These are phyloP conservation scores for Drosophila sucinea DNA, from an alignment of 1,140 invertebrate genomes.

Conservation along the genomic window DNA sequence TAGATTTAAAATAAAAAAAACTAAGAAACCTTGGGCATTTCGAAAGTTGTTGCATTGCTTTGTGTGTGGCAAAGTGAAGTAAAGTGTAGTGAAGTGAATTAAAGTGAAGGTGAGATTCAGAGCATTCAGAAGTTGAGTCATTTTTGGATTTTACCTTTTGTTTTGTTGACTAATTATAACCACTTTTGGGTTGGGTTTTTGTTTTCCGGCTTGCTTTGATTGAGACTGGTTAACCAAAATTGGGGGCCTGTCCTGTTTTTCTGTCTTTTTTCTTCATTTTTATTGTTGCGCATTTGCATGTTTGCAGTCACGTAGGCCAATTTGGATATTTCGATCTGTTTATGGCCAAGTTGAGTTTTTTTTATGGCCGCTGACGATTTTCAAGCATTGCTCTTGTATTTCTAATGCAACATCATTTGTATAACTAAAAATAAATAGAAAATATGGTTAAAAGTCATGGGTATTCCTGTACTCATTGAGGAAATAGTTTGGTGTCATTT, in stretches of 20 bases:
- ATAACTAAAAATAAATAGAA: too few species aligned
- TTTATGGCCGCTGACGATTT: neutral
- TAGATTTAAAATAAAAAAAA: neutral
- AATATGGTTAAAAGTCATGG: too few species aligned
- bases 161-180: conserved; percentile 34
- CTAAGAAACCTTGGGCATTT: conserved; percentile 59
- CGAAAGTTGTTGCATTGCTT: conserved; percentile 51
- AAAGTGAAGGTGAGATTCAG: conserved; percentile 42
- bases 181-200: conserved; percentile 29
- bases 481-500: too few species aligned
- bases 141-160: conserved; percentile 7
- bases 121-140: conserved; percentile 23
- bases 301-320: conserved; percentile 65
- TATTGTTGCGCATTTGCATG: conserved; percentile 9
- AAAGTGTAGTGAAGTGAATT: neutral
- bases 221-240: neutral
- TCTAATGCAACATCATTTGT: too few species aligned
- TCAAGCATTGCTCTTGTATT: neutral
- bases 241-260: conserved; percentile 45
- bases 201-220: conserved; percentile 35
- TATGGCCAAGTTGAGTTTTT: conserved; percentile 10
- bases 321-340: conserved; percentile 24
- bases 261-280: conserved; percentile 1
- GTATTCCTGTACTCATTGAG: too few species aligned
- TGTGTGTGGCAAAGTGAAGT: conserved; percentile 4